These are phyloP conservation scores for Lateolabrax maculatus DNA, from an alignment of 2,797 vertebrate genomes.

Conservation along the genomic window DNA sequence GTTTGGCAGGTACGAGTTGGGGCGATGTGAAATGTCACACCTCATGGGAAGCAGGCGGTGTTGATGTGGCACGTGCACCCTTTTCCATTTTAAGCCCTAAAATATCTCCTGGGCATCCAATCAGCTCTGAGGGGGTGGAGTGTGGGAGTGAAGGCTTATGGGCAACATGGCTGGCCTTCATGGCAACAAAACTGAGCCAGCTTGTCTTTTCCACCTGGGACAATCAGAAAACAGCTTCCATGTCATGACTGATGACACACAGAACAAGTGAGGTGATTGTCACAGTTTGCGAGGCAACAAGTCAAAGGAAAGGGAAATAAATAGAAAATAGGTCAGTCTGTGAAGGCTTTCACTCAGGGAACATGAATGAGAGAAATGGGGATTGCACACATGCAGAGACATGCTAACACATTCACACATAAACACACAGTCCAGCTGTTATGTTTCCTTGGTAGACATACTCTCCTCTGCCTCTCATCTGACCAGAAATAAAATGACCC, in stretches of 20 bases:
- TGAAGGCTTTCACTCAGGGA: constrained; percentile 45
- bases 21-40: constrained; percentile 60
- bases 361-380: constrained; percentile 42
- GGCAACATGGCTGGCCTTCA: constrained; percentile 40
- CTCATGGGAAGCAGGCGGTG: constrained; percentile 49
- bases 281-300: constrained; percentile 39
- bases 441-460: constrained; percentile 28
- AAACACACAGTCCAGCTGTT: constrained; percentile 63
- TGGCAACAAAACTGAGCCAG: constrained; percentile 14
- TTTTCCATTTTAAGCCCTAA: constrained; percentile 42
- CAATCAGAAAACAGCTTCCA: neutral
- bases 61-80: constrained; percentile 49
- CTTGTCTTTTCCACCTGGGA: constrained; percentile 9
- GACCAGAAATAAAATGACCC: constrained; percentile 47
- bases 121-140: constrained; percentile 52
- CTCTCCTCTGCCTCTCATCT: constrained; percentile 29
- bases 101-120: constrained; percentile 56
- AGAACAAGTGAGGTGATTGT: constrained; percentile 1
- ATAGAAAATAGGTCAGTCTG: constrained; percentile 71
- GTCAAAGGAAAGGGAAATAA: constrained; percentile 52
- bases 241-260: neutral
- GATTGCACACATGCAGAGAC: constrained; percentile 36
- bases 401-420: constrained; percentile 8
- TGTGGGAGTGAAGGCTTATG: constrained; percentile 38
- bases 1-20: constrained; percentile 10